Evolutionary conservation across 2,888 invertebrate genomes (phyloP).

Genomic region (Idaea straminata): DNA sequence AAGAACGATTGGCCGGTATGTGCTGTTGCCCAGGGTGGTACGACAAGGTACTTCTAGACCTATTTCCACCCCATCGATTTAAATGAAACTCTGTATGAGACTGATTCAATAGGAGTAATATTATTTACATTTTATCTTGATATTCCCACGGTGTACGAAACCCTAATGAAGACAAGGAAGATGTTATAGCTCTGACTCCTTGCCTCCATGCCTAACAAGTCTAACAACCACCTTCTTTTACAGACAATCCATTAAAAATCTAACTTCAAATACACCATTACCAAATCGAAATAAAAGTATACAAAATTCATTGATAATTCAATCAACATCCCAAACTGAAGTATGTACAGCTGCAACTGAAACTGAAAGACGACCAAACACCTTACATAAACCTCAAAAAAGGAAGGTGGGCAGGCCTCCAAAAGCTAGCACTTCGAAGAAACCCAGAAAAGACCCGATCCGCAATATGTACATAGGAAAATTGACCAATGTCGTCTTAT

Average conservation of each 20-base stretch:
- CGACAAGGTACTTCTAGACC: too few relatives aligned
- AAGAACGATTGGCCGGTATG: too few relatives aligned
- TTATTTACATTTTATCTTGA: too few relatives aligned
- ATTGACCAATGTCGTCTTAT: conserved; percentile 38
- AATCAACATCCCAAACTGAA: not conserved
- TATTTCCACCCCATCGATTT: too few relatives aligned
- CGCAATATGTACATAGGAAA: conserved; percentile 38
- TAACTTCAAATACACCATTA: not conserved
- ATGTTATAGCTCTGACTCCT: too few relatives aligned
- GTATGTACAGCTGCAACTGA: conserved; percentile 5
- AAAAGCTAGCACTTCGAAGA: conserved; percentile 34
- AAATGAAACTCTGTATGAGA: too few relatives aligned
- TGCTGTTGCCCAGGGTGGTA: too few relatives aligned
- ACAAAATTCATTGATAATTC: not conserved
- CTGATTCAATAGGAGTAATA: too few relatives aligned
- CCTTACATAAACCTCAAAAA: not conserved
- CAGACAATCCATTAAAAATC: conserved; percentile 48
- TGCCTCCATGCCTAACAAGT: too few relatives aligned
- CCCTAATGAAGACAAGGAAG: too few relatives aligned
- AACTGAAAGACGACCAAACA: not conserved
- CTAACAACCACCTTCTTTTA: conserved; percentile 21
- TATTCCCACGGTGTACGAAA: too few relatives aligned
- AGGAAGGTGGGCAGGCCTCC: conserved; percentile 32
- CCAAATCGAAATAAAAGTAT: not conserved
- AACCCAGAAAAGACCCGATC: conserved; percentile 14